Evolutionary conservation across 1,140 invertebrate genomes (phyloP), one percentile per base, ranked within the genome.

Genomic region (Chelonus insularis): DNA sequence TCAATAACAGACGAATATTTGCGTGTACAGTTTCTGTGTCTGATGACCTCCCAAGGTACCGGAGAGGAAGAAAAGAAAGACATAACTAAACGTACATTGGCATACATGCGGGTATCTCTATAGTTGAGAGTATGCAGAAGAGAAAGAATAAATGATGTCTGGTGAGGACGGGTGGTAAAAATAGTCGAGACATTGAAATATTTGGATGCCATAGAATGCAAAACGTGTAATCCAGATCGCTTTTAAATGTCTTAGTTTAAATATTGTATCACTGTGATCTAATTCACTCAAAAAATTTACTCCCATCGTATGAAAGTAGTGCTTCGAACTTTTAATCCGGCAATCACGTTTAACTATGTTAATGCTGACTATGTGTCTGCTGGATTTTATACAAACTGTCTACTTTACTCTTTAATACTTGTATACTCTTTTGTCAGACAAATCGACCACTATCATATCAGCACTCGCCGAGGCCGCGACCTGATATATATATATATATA

Each of bases 391-490:
- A 29, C 7, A 29, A 29, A 29, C 25, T 29, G 25, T 29, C 25
- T 29, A 29, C 25, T 29, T 29, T 7, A 29, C 25, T 29, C 25
- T 29, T 29, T 7, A 29, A 29, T 29, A 29, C 25, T 29, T 29
- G 7, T 29, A 29, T 29, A 29, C 25, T 29, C 25, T 29, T 29
- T 29, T 29, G 25, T 29, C 25, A 29, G 25, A 14, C 23, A 34
- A 57, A 45, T 63, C 69, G 48, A 67, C 56, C 72, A 74, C 60
- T 72, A 72, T 75, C 72, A 72, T 73, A 70, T 71, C 72, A 74
- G 72, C 74, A 68, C 71, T 64, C 58, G 65, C 51, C 69, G 72
- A 75, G 73, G 73, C 67, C 70, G 68, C 66, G 72, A 72, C 72
- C 69, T 68, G 68, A 72, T 72, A n/a, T n/a, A n/a, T n/a, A n/a